These are phyloP conservation scores for Bubo scandiacus DNA, from an alignment of 2,113 vertebrate genomes.

Conservation along the genomic window DNA sequence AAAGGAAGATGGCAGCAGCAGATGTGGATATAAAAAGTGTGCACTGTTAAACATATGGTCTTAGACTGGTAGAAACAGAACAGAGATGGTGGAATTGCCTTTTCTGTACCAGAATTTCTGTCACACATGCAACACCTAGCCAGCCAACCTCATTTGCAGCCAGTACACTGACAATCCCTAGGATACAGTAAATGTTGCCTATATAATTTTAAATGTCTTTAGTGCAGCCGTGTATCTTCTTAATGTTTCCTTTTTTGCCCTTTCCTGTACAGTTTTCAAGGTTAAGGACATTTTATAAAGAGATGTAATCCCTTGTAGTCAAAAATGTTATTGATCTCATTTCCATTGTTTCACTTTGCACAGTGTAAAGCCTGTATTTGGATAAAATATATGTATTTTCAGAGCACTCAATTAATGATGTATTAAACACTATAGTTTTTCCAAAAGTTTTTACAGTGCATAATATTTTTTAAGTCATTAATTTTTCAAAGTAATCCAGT, in stretches of 20 bases:
- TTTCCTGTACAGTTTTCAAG: neutral
- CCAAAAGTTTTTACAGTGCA: neutral
- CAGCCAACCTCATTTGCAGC: neutral
- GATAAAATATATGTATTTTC: neutral
- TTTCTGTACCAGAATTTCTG: neutral
- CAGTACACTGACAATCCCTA: neutral
- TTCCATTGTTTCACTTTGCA: slow-evolving; percentile 15
- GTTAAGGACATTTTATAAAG: neutral
- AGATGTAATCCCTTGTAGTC: neutral
- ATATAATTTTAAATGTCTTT: neutral
- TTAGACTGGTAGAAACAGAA: neutral
- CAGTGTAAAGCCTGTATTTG: neutral
- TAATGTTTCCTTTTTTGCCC: neutral
- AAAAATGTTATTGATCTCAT: neutral
- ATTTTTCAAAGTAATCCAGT: slow-evolving; percentile 19
- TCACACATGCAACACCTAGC: neutral
- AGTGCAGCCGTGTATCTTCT: neutral
- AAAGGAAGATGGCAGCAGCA: slow-evolving; percentile 20
- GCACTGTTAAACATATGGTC: slow-evolving; percentile 32
- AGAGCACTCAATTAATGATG: neutral
- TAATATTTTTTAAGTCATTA: neutral
- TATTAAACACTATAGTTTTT: neutral
- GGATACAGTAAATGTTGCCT: neutral
- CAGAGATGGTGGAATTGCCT: neutral
- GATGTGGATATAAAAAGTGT: slow-evolving; percentile 34